A percentile compares a stretch with the other conserved stretches of the same genome.
phyloP scores from a whole-genome alignment of 2,797 vertebrate genomes.

The Rhinatrema bivittatum region DNA sequence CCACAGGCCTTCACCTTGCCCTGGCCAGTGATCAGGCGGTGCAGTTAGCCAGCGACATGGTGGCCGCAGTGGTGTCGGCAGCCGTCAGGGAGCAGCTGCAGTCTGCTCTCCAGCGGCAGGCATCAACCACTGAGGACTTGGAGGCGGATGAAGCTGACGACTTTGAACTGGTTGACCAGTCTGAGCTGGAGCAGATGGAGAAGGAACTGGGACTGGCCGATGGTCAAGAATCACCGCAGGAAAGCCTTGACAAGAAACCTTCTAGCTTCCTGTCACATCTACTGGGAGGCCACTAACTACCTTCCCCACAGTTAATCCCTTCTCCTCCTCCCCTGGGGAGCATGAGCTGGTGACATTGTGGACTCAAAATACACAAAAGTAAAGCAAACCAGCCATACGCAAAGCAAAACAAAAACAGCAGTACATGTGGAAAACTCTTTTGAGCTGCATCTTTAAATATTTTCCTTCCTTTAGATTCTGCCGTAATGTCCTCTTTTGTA shows the following conservation, averaged over 20 bases:
- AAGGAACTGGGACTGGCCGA: conserved; percentile 72
- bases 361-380: conserved; percentile 9
- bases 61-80: conserved; percentile 72
- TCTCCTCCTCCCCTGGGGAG: background rate
- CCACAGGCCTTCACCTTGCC: conserved; percentile 41
- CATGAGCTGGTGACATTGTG: background rate
- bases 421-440: conserved; percentile 24
- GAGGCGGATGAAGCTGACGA: conserved; percentile 88
- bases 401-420: conserved; percentile 38
- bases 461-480: conserved; percentile 44
- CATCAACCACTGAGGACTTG: conserved; percentile 67
- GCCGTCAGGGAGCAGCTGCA: conserved; percentile 83
- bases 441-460: conserved; percentile 61
- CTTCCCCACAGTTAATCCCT: too few species aligned
- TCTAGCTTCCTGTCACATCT: conserved; percentile 89
- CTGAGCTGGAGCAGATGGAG: conserved; percentile 92
- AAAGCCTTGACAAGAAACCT: conserved; percentile 49
- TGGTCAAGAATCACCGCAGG: conserved; percentile 43
- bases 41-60: conserved; percentile 70
- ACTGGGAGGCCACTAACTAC: conserved; percentile 75
- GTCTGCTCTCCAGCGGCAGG: conserved; percentile 43
- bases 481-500: conserved; percentile 43
- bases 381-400: too few species aligned
- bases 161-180: conserved; percentile 96
- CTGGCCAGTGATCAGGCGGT: conserved; percentile 57